Evolutionary conservation across 2,113 vertebrate species (phyloP).

Genomic region (Sturnira hondurensis): DNA sequence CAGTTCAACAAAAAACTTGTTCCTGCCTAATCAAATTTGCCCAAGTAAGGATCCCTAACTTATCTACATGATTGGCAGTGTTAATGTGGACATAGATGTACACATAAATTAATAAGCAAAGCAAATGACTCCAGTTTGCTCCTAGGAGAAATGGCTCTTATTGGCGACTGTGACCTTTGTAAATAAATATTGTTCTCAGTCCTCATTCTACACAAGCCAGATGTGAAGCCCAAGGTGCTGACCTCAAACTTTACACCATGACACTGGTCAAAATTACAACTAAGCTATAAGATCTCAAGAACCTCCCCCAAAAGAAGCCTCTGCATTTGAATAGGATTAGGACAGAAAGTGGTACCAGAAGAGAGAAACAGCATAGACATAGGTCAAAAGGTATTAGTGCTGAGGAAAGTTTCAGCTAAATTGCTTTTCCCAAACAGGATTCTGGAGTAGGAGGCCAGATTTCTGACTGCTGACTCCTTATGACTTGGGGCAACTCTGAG

Average conservation of each 20-base stretch:
- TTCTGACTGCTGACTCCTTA: neutral
- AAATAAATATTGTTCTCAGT: neutral
- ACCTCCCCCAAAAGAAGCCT: neutral
- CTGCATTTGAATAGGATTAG: neutral
- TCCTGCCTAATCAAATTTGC: conserved; percentile 3
- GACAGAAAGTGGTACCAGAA: neutral
- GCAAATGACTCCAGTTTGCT: neutral
- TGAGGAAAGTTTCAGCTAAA: neutral
- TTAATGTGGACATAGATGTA: neutral
- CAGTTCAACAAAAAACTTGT: neutral
- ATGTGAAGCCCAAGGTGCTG: neutral
- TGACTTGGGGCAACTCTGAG: neutral
- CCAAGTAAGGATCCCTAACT: neutral
- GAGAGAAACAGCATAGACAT: neutral
- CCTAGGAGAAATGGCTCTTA: neutral
- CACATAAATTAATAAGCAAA: conserved; percentile 22
- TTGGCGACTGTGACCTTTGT: neutral
- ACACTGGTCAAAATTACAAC: neutral
- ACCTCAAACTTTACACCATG: neutral
- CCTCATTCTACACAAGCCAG: neutral
- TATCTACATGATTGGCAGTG: neutral
- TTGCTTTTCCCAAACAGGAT: neutral
- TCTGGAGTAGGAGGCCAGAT: neutral
- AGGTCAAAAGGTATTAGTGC: neutral
- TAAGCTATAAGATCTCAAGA: neutral